These are phyloP conservation scores for Neoarius graeffei DNA, from an alignment of 2,113 vertebrate species.

Conservation along the genomic window DNA sequence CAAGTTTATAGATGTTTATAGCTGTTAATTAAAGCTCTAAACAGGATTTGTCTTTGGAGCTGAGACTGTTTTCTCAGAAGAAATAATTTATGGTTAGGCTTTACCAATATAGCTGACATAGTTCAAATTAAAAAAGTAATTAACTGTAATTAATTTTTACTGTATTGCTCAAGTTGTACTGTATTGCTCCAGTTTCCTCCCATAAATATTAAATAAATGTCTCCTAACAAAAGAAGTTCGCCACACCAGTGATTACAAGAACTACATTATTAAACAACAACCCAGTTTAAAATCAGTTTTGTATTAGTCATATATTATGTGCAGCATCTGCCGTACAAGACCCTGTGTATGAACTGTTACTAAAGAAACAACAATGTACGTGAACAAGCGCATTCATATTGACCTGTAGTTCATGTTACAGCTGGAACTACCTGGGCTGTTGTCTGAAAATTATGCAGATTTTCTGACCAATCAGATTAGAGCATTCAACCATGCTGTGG, in stretches of 20 bases:
- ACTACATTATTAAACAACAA: not conserved
- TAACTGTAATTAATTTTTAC: not conserved
- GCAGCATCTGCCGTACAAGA: no score
- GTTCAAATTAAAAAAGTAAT: not conserved
- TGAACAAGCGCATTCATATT: not conserved
- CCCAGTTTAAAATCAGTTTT: not conserved
- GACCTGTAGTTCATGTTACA: not conserved
- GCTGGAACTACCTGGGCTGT: not conserved
- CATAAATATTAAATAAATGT: not conserved
- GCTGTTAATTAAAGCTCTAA: not conserved
- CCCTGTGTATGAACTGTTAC: no score
- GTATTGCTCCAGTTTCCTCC: not conserved
- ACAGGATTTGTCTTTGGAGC: not conserved
- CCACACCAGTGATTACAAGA: not conserved
- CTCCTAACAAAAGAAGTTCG: not conserved
- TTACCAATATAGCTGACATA: not conserved
- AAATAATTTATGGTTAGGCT: not conserved
- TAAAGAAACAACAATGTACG: no score
- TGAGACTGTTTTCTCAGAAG: not conserved
- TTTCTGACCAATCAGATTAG: not conserved
- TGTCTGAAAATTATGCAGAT: no score
- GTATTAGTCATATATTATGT: not conserved
- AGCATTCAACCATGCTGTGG: not conserved
- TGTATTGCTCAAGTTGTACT: not conserved
- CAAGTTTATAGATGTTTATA: not conserved